Conservation (phyloP, 2,797 vertebrate genomes). For the Tinamus major region DNA sequence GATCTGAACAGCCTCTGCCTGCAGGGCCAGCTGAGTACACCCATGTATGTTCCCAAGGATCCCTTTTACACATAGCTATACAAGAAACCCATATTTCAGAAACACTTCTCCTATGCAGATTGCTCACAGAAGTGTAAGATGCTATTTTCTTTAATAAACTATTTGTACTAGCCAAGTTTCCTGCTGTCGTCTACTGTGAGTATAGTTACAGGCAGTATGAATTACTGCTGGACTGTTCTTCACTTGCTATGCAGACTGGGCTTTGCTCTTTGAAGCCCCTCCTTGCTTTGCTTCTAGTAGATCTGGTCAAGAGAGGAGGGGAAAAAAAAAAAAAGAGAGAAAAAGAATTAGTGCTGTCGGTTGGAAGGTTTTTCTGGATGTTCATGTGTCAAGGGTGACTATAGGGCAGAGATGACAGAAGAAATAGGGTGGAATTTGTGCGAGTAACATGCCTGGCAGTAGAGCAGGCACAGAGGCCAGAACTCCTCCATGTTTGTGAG, state of each 20-base stretch:
- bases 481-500: background rate
- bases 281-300: background rate
- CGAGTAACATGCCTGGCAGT: rapidly evolving
- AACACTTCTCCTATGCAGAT: background rate
- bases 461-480: background rate
- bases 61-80: background rate
- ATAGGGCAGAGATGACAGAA: rapidly evolving
- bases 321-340: no score
- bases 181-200: background rate
- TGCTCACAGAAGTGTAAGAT: slow-evolving; percentile 17
- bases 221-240: background rate
- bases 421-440: rapidly evolving
- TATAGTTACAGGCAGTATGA: background rate
- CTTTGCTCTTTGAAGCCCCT: background rate
- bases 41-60: background rate
- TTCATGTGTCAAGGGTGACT: rapidly evolving
- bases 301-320: background rate
- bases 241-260: rapidly evolving
- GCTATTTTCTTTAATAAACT: slow-evolving; percentile 69
- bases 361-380: background rate
- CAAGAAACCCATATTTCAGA: rapidly evolving
- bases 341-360: no score
- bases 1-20: background rate
- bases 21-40: background rate
- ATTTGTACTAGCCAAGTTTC: background rate